A percentile compares a stretch with the other conserved stretches of the same genome.
phyloP scores from a whole-genome alignment of 2,888 invertebrate species.

The Calameuta idolon region DNA sequence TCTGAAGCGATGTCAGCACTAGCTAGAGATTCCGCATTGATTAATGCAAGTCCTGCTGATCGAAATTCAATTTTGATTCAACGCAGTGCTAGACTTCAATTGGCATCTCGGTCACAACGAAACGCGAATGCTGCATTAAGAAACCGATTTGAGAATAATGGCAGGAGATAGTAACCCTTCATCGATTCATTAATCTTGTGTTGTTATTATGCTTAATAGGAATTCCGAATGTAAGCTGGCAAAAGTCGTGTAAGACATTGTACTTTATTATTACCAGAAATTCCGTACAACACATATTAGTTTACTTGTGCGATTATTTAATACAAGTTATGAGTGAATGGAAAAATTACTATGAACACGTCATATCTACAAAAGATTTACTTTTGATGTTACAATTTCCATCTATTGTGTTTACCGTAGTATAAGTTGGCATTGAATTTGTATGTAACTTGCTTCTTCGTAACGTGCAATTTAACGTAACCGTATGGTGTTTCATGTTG shows the following conservation, averaged over 20 bases:
- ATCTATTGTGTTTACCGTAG: not conserved
- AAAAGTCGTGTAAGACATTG: not conserved
- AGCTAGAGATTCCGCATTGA: slow-evolving; percentile 13
- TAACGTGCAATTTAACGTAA: not conserved
- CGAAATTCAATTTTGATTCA: slow-evolving; percentile 12
- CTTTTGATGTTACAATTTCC: not conserved
- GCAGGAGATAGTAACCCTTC: slow-evolving; percentile 14
- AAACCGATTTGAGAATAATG: slow-evolving; percentile 12
- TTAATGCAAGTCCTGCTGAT: not conserved
- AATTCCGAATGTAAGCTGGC: not conserved
- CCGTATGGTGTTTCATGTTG: not conserved
- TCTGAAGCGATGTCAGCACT: slow-evolving; percentile 6
- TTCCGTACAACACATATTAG: not conserved
- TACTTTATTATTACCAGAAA: not conserved
- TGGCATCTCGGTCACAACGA: slow-evolving; percentile 20
- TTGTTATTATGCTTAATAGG: not conserved
- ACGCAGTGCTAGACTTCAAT: slow-evolving; percentile 13
- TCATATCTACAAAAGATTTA: not conserved
- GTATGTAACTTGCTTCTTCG: not conserved
- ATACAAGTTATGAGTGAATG: not conserved
- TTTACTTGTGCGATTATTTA: not conserved
- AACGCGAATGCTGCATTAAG: slow-evolving; percentile 15
- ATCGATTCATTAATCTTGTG: not conserved
- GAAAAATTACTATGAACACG: not conserved
- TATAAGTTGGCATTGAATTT: not conserved